Conservation (phyloP, 2,888 invertebrate species). For the Mythimna impura region DNA sequence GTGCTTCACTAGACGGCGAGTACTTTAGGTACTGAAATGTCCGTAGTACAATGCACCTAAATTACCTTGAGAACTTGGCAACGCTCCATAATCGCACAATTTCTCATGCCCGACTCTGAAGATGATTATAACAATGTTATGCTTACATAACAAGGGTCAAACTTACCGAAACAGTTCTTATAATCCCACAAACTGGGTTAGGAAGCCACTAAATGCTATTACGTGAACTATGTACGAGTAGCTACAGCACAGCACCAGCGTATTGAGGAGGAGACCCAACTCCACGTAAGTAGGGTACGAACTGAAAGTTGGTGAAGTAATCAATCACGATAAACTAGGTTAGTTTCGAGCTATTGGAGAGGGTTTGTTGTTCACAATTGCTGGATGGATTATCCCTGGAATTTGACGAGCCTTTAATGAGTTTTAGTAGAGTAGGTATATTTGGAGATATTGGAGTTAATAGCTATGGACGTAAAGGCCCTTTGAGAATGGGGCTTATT, state of each 20-base stretch:
- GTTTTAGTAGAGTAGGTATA: conserved; percentile 1
- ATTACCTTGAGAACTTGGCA: conserved; percentile 59
- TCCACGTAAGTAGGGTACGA: conserved; percentile 53
- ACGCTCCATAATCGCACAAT: conserved; percentile 55
- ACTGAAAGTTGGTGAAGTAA: conserved; percentile 46
- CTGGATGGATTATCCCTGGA: conserved; percentile 11
- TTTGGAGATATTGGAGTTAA: not conserved
- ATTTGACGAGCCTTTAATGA: conserved; percentile 30
- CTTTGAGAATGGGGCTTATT: not conserved
- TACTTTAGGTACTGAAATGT: conserved; percentile 40
- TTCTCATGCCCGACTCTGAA: conserved; percentile 41
- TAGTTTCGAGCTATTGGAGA: conserved; percentile 34
- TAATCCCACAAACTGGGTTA: conserved; percentile 56
- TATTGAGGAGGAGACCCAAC: conserved; percentile 30
- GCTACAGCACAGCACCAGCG: conserved; percentile 8
- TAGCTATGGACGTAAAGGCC: not conserved
- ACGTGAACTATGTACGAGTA: conserved; percentile 26
- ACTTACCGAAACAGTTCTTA: conserved; percentile 40
- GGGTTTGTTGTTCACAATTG: conserved; percentile 23
- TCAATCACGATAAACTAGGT: conserved; percentile 55
- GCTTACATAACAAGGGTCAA: conserved; percentile 56
- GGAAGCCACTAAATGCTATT: conserved; percentile 53
- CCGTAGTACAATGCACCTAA: conserved; percentile 60
- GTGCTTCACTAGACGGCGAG: conserved; percentile 20
- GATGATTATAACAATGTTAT: conserved; percentile 47